These are phyloP conservation scores for Megalurothrips usitatus DNA, from an alignment of 2,888 invertebrate species.

Conservation along the genomic window DNA sequence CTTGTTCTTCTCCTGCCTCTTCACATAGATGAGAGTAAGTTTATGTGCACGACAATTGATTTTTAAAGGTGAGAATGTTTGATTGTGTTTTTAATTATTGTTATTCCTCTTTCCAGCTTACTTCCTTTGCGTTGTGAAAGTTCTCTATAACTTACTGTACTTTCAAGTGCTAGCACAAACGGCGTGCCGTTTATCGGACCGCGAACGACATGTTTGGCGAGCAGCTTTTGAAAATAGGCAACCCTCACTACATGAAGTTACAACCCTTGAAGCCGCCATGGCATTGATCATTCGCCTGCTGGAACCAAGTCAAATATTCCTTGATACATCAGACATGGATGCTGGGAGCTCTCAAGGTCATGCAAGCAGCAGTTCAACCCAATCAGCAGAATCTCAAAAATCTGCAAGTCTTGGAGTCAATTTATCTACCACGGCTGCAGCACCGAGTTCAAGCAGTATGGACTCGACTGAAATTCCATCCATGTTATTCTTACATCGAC, in stretches of 20 bases:
- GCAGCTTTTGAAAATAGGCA: slow-evolving; percentile 33
- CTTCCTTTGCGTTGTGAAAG: slow-evolving; percentile 80
- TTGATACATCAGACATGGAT: slow-evolving; percentile 48
- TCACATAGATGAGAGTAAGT: slow-evolving; percentile 79
- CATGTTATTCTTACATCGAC: neutral
- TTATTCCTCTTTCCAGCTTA: slow-evolving; percentile 59
- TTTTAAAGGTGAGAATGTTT: neutral
- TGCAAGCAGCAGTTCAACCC: slow-evolving; percentile 31
- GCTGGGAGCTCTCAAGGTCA: neutral
- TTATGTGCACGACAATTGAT: neutral
- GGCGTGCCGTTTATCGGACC: slow-evolving; percentile 61
- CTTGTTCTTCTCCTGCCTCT: slow-evolving; percentile 79
- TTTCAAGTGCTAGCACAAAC: slow-evolving; percentile 83
- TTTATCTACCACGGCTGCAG: neutral
- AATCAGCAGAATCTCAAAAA: slow-evolving; percentile 39
- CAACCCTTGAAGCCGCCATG: slow-evolving; percentile 47
- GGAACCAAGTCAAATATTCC: slow-evolving; percentile 57
- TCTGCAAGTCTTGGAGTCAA: neutral
- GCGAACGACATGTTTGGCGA: slow-evolving; percentile 52
- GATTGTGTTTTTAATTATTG: neutral
- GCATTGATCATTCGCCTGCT: slow-evolving; percentile 50
- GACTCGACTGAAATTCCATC: slow-evolving; percentile 32
- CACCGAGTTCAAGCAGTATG: slow-evolving; percentile 32
- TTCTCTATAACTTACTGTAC: slow-evolving; percentile 82
- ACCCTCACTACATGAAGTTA: slow-evolving; percentile 39